A percentile compares a stretch with the other conserved stretches of the same genome.
These are phyloP conservation scores for Andrena hattorfiana DNA, from an alignment of 2,888 invertebrate genomes.

Conservation along the genomic window DNA sequence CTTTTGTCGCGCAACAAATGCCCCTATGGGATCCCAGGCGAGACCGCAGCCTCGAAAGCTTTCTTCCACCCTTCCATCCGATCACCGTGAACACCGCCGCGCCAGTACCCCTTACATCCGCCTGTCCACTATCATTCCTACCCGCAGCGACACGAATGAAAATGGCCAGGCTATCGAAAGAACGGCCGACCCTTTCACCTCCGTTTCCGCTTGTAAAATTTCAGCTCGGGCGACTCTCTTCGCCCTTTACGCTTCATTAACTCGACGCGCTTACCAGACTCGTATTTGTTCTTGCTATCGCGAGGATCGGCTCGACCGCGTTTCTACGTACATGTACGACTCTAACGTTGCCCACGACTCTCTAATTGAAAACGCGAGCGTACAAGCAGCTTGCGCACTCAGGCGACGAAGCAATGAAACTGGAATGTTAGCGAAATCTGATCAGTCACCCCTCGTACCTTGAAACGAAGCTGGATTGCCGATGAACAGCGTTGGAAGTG, in stretches of 20 bases:
- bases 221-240: not conserved
- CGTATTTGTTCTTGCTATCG: not conserved
- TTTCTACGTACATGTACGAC: not conserved
- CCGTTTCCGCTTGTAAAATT: not conserved
- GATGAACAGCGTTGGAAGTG: conserved; percentile 27
- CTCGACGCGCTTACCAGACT: not conserved
- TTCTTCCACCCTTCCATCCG: conserved; percentile 1
- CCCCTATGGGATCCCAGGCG: conserved; percentile 6
- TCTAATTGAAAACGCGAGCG: not conserved
- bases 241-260: not conserved
- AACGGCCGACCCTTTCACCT: not conserved
- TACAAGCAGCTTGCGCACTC: not conserved
- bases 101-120: not conserved
- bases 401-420: not conserved
- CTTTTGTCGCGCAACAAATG: conserved; percentile 6
- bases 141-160: not conserved
- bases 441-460: conserved; percentile 41
- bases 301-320: not conserved
- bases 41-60: conserved; percentile 23
- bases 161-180: not conserved
- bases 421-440: not conserved
- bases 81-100: conserved; percentile 36
- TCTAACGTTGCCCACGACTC: not conserved
- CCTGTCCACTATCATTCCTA: not conserved
- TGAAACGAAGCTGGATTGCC: conserved; percentile 39